Conservation (phyloP, 2,113 vertebrate genomes). For the Azemiops feae region DNA sequence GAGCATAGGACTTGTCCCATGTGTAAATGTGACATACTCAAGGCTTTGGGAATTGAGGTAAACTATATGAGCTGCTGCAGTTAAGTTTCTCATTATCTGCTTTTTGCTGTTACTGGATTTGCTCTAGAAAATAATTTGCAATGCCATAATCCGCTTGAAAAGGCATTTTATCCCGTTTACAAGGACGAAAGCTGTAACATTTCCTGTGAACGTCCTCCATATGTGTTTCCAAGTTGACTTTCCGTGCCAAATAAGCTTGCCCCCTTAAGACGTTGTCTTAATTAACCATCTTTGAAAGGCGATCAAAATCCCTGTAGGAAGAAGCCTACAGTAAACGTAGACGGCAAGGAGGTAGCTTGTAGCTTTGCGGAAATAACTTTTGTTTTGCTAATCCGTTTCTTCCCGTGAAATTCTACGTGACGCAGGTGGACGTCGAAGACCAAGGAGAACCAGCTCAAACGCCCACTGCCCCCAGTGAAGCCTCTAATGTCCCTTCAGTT, state of each 20-base stretch:
- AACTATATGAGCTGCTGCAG: background rate
- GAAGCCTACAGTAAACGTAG: background rate
- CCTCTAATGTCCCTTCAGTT: slow-evolving; percentile 50
- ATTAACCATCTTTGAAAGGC: background rate
- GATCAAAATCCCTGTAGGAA: background rate
- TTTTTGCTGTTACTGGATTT: background rate
- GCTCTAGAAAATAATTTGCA: background rate
- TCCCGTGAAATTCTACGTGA: background rate
- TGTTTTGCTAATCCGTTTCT: background rate
- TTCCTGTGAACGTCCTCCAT: no score
- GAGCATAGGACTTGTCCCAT: slow-evolving; percentile 90
- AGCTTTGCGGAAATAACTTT: background rate
- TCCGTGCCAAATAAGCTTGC: background rate
- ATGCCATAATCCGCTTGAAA: background rate
- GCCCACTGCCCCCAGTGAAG: slow-evolving; percentile 55
- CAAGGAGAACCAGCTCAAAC: slow-evolving; percentile 58
- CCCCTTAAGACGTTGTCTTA: background rate
- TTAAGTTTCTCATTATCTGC: background rate
- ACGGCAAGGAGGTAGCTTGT: background rate
- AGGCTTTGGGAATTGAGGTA: slow-evolving; percentile 84
- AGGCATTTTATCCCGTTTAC: background rate
- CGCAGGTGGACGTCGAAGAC: slow-evolving; percentile 70
- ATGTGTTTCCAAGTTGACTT: background rate
- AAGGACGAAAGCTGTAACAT: no score
- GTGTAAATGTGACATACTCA: slow-evolving; percentile 93